phyloP scores from a whole-genome alignment of 92 coral and sea anemone species.

The Siderastrea radians region DNA sequence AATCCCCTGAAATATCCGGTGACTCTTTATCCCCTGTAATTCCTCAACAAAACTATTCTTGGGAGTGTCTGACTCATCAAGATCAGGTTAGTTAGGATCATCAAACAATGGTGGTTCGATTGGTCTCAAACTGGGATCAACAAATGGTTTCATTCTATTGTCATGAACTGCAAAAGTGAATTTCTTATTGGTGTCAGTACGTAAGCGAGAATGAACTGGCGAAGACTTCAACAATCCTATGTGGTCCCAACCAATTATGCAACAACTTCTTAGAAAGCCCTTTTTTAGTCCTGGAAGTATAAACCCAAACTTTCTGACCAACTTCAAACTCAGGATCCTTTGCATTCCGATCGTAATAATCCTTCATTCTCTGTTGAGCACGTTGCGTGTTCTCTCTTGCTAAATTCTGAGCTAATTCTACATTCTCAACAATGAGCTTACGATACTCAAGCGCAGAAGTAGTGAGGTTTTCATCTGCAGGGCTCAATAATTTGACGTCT shows the following conservation, averaged over 20 bases:
- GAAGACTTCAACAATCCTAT: conserved; percentile 20
- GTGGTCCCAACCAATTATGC: conserved; percentile 37
- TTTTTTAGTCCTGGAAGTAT: conserved; percentile 45
- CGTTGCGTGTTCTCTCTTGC: conserved; percentile 47
- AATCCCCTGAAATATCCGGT: too few species aligned
- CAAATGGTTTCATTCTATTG: conserved; percentile 30
- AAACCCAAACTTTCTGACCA: conserved; percentile 67
- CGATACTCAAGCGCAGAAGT: conserved; percentile 47
- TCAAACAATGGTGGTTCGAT: conserved; percentile 35
- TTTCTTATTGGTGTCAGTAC: conserved; percentile 10
- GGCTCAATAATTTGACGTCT: conserved; percentile 41
- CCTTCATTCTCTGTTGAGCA: conserved; percentile 68
- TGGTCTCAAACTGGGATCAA: conserved; percentile 31
- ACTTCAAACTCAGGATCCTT: conserved; percentile 7
- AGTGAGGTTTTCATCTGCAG: not conserved
- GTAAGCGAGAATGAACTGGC: conserved; percentile 30
- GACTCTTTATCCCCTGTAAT: too few species aligned
- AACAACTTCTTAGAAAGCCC: conserved; percentile 26
- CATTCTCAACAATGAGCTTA: conserved; percentile 39
- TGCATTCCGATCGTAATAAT: conserved; percentile 38
- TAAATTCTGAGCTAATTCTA: conserved; percentile 53
- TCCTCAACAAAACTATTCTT: not conserved
- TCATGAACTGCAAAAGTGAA: conserved; percentile 8
- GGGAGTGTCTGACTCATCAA: conserved; percentile 19
- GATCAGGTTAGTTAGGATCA: not conserved